Percentiles rank a stretch among this genome's conserved stretches.
phyloP scores from a whole-genome alignment of 2,888 invertebrate species.

The Hyposoter dolosus region DNA sequence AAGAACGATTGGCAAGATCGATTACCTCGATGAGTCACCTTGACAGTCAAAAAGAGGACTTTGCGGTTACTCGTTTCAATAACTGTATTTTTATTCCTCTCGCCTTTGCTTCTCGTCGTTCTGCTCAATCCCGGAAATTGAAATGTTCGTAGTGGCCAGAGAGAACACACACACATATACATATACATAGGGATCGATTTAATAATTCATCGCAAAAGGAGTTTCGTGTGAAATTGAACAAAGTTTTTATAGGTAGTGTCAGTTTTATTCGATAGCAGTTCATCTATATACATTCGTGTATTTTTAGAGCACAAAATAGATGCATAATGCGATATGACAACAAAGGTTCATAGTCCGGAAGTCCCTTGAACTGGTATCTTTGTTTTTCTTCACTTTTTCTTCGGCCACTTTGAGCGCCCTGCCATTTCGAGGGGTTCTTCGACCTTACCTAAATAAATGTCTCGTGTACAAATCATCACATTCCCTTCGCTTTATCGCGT shows the following conservation, averaged over 20 bases:
- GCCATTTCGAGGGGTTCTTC: conserved; percentile 18
- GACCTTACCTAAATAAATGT: conserved; percentile 47
- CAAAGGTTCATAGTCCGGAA: not conserved
- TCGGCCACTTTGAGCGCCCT: not conserved
- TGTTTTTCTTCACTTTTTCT: not conserved
- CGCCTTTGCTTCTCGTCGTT: not conserved
- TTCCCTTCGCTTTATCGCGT: conserved; percentile 55
- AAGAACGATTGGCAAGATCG: not conserved
- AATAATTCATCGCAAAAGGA: conserved; percentile 38
- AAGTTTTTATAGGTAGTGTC: not conserved
- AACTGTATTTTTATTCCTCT: not conserved
- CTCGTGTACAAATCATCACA: conserved; percentile 50
- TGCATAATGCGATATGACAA: not conserved
- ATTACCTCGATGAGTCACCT: conserved; percentile 9
- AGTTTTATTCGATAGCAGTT: not conserved
- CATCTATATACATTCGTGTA: conserved; percentile 1
- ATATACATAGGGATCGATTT: conserved; percentile 27
- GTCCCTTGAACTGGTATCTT: conserved; percentile 24
- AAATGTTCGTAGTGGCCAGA: conserved; percentile 9
- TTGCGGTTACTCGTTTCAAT: not conserved
- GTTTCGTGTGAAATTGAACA: conserved; percentile 18
- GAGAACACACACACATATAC: too few species aligned
- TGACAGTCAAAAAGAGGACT: conserved; percentile 9
- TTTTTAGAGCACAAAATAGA: not conserved
- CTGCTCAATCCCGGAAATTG: conserved; percentile 12